Percentiles rank a stretch among this genome's conserved stretches.
phyloP scores from a whole-genome alignment of 2,888 invertebrate species.

The Uropetala carovei region DNA sequence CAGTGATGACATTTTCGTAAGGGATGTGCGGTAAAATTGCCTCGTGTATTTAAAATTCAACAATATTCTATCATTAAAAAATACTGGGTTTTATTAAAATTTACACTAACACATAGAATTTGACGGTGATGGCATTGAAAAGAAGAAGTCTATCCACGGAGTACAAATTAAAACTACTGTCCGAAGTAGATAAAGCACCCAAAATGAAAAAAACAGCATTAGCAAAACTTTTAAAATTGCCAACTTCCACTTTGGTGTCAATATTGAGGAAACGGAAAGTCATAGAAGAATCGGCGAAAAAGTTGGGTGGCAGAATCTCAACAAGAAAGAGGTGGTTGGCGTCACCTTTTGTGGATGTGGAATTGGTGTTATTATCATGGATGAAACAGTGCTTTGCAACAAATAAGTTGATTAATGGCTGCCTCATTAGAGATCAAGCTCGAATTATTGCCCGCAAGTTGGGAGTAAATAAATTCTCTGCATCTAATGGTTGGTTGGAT shows the following conservation, averaged over 20 bases:
- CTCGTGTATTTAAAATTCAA: neutral
- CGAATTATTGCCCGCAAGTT: neutral
- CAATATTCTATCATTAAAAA: neutral
- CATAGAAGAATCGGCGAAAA: neutral
- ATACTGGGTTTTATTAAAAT: neutral
- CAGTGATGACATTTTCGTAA: too few relatives aligned
- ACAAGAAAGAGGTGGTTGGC: neutral
- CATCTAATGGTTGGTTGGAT: too few relatives aligned
- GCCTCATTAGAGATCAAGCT: too few relatives aligned
- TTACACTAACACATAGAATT: too few relatives aligned
- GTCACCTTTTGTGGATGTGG: neutral
- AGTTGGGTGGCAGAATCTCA: neutral
- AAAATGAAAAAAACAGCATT: neutral
- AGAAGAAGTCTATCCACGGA: neutral
- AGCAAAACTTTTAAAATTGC: neutral
- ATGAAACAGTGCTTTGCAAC: too few relatives aligned
- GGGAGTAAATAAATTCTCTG: neutral
- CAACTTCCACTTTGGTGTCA: neutral
- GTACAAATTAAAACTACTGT: neutral
- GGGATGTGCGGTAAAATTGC: too few relatives aligned
- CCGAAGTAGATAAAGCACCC: neutral
- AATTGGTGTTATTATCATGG: neutral
- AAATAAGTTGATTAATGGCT: too few relatives aligned
- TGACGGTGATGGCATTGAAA: neutral
- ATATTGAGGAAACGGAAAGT: neutral